Evolutionary conservation across 2,113 vertebrate species (phyloP), one percentile per base, ranked within the genome.

Genomic region (Pituophis catenifer): DNA sequence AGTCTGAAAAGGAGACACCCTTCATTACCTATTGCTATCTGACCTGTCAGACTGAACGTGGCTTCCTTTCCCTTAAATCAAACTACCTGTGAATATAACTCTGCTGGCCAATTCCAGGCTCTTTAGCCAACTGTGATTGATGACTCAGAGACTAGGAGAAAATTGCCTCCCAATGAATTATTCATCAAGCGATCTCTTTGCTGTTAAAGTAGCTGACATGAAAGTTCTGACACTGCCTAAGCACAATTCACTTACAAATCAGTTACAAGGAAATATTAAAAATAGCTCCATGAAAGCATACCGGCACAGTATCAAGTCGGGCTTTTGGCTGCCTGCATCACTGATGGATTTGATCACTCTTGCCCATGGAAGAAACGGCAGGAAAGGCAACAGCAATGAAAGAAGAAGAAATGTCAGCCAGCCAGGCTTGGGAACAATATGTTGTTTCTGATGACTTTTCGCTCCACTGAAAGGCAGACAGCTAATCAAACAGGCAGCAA

Each of bases 211-310:
- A 98, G 98, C 98, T 99, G 98, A 99, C 98, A 98, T 98, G 98
- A 98, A 98, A 98, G 98, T 98, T 98, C 98, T 98, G 98, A 98
- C 98, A 98, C 97, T 98, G 98, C 97, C 98, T 98, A 98, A 98
- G 98, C 98, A 98, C 98, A 99, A 98, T 98, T 98, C 98, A 98
- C 98, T 99, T 98, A 98, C 98, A 98, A 99, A 99, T 99, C 98
- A 98, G 98, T 98, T 98, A 98, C 98, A 98, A 98, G 97, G 98
- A 98, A 98, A 98, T 98, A 98, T 99, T 98, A 98, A 98, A 99
- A 98, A 98, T 98, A 98, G 98, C 98, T 98, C 96, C 44, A 97
- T 98, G 98, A 98, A 97, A 98, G 98, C 98, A 98, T 97, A 97
- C 97, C 97, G 97, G 97, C 97, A 97, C 97, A 97, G 97, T 97